These are phyloP conservation scores for Caranx ignobilis DNA, from an alignment of 2,113 vertebrate species.

Conservation along the genomic window DNA sequence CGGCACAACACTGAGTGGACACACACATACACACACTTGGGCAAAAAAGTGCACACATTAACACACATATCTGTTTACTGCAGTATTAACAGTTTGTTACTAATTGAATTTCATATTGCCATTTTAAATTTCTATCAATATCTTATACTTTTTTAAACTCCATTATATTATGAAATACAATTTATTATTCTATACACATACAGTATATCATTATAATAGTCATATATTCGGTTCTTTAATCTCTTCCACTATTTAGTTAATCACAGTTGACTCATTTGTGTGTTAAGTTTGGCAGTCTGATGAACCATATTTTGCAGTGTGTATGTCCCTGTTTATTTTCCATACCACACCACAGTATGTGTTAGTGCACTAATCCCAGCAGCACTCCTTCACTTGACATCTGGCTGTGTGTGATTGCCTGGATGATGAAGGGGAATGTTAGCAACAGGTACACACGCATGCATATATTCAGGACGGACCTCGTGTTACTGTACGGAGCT, in stretches of 20 bases:
- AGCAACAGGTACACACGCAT: too few species aligned
- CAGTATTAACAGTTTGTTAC: neutral
- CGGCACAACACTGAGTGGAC: conserved; percentile 66
- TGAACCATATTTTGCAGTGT: neutral
- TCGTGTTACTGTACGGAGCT: too few species aligned
- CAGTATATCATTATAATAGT: too few species aligned
- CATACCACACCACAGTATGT: neutral
- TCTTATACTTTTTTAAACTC: too few species aligned
- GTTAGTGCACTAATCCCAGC: too few species aligned
- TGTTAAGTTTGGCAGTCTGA: neutral
- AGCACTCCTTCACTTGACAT: too few species aligned
- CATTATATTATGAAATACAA: neutral
- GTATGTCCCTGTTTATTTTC: neutral
- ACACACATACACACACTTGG: conserved; percentile 58
- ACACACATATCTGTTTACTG: conserved; percentile 1
- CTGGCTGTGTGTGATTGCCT: too few species aligned
- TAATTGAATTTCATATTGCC: neutral
- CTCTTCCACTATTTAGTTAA: neutral
- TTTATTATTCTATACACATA: too few species aligned
- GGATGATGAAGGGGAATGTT: too few species aligned
- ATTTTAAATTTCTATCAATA: neutral
- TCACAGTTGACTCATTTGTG: too few species aligned
- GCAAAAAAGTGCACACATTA: conserved; percentile 13
- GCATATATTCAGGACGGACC: too few species aligned
- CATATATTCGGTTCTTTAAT: neutral